These are phyloP conservation scores for Heliothis peltigera DNA, from an alignment of 2,888 invertebrate genomes.

Conservation along the genomic window DNA sequence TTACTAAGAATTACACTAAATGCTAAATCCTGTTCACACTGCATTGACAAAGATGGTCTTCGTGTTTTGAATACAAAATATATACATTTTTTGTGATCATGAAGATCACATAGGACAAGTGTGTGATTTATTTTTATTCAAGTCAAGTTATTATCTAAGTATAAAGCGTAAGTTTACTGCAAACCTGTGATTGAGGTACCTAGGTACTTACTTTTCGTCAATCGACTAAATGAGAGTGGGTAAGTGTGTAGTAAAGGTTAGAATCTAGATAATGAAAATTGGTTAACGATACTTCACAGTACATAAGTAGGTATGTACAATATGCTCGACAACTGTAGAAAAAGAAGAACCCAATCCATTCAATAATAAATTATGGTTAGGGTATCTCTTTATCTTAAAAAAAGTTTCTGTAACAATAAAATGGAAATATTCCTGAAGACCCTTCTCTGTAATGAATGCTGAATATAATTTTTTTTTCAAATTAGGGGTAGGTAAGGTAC, in stretches of 20 bases:
- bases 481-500: constrained; percentile 40
- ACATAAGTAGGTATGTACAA: constrained; percentile 3
- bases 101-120: constrained; percentile 1
- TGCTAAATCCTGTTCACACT: constrained; percentile 8
- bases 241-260: no score
- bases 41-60: constrained; percentile 4
- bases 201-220: no score
- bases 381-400: no score
- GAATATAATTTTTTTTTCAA: constrained; percentile 24
- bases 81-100: background rate
- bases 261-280: no score
- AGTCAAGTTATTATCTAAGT: no score
- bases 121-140: background rate
- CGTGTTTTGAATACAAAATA: constrained; percentile 27
- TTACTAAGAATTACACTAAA: background rate
- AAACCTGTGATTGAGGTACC: no score
- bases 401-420: background rate
- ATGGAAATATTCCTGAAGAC: constrained; percentile 10
- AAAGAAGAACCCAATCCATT: no score
- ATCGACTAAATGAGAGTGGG: no score
- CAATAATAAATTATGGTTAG: no score
- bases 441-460: constrained; percentile 8
- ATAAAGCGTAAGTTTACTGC: no score
- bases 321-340: background rate
- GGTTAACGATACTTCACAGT: no score